Evolutionary conservation across 2,888 invertebrate species (phyloP).

Genomic region (Liodrosophila aerea): DNA sequence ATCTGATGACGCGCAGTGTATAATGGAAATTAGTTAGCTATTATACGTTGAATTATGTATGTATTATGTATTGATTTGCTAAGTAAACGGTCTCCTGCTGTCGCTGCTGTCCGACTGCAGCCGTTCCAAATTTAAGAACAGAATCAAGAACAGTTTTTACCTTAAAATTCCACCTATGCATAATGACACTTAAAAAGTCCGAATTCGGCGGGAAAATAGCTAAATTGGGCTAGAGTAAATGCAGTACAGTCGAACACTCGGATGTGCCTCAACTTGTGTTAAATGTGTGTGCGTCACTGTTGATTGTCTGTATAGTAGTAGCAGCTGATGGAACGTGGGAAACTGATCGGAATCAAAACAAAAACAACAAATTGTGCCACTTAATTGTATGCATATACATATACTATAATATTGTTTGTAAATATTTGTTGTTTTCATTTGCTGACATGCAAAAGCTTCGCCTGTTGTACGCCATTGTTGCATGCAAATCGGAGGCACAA

Average conservation of each 20-base stretch:
- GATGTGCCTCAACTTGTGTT: background rate
- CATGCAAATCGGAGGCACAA: constrained; percentile 49
- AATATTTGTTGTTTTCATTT: constrained; percentile 36
- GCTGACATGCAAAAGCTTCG: constrained; percentile 45
- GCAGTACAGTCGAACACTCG: background rate
- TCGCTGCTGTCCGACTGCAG: too few species aligned
- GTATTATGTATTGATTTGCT: too few species aligned
- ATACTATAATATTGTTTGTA: constrained; percentile 20
- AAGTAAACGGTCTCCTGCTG: too few species aligned
- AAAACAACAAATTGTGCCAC: constrained; percentile 10
- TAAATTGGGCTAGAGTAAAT: background rate
- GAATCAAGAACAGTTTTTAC: too few species aligned
- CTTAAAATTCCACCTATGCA: too few species aligned
- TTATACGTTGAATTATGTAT: too few species aligned
- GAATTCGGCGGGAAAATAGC: too few species aligned
- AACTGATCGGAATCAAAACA: constrained; percentile 14
- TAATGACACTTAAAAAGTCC: too few species aligned
- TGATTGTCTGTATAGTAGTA: background rate
- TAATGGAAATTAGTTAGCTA: too few species aligned
- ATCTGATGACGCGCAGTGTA: too few species aligned
- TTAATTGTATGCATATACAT: constrained; percentile 14
- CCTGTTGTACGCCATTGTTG: constrained; percentile 20
- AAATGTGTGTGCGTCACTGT: constrained; percentile 13
- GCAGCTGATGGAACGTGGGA: constrained; percentile 28
- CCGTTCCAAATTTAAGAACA: too few species aligned